Percentiles rank a stretch among this genome's conserved stretches.
phyloP scores from a whole-genome alignment of 2,797 vertebrate species.

The Netta rufina region DNA sequence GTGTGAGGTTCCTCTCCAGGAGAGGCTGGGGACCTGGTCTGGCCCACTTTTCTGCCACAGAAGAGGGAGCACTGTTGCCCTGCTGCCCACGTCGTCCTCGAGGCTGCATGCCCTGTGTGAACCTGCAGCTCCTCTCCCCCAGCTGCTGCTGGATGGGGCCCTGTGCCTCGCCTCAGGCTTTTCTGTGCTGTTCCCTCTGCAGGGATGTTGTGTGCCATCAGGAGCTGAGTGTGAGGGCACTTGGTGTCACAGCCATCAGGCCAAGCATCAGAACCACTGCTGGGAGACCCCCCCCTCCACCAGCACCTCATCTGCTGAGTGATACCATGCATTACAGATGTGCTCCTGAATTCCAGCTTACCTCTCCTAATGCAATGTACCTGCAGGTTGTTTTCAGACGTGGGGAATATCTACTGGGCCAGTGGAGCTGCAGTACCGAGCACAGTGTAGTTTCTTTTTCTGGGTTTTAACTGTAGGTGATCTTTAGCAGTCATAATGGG shows the following conservation, averaged over 20 bases:
- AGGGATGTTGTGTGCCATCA: no score
- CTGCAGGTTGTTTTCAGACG: background rate
- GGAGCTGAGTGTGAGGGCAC: rapidly evolving
- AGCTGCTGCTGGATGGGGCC: background rate
- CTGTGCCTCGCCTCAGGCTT: rapidly evolving
- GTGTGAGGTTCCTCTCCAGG: no score
- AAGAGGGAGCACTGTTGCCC: background rate
- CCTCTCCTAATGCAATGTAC: no score
- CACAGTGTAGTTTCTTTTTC: background rate
- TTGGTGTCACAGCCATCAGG: no score
- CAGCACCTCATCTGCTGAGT: rapidly evolving
- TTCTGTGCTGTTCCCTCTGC: background rate
- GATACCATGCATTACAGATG: no score
- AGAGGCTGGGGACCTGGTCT: background rate
- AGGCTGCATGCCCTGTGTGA: no score
- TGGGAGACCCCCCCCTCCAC: background rate
- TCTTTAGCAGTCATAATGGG: background rate
- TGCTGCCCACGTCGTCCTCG: rapidly evolving
- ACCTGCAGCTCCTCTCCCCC: background rate
- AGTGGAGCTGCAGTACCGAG: background rate
- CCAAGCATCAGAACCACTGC: background rate
- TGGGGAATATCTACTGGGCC: background rate
- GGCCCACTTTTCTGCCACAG: background rate
- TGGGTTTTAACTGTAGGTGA: no score
- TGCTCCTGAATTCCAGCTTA: background rate